phyloP scores from a whole-genome alignment of 2,113 vertebrate species.

The Ursus arctos region DNA sequence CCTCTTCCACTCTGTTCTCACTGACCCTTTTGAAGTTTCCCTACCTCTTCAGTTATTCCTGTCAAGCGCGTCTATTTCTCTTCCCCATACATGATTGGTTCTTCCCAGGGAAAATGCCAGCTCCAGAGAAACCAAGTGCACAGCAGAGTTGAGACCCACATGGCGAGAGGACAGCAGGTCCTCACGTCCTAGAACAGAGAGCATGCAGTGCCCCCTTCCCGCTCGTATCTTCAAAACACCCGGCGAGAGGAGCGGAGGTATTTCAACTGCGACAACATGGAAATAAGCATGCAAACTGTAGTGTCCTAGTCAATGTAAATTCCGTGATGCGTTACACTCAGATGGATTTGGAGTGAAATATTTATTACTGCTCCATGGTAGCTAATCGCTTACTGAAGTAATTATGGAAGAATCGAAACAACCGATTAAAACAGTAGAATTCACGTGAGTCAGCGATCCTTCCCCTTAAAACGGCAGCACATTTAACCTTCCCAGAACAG shows the following conservation, averaged over 20 bases:
- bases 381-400: neutral
- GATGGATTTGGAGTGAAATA: neutral
- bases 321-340: neutral
- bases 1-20: neutral
- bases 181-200: neutral
- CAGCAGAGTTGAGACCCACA: fast-evolving
- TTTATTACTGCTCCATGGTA: neutral
- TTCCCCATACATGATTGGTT: neutral
- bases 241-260: neutral
- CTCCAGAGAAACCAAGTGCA: neutral
- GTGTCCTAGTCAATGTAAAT: neutral
- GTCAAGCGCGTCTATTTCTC: neutral
- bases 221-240: neutral
- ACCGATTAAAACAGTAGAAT: neutral
- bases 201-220: fast-evolving
- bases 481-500: neutral
- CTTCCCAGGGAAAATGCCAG: neutral
- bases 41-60: neutral
- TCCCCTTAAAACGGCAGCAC: neutral
- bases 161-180: too few relatives aligned
- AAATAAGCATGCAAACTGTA: neutral
- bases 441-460: neutral
- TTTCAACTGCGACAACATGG: too few relatives aligned
- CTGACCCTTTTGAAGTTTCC: neutral
- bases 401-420: neutral